A percentile compares a stretch with the other conserved stretches of the same genome.
Conservation (phyloP, 1,140 invertebrate genomes). For the Drosophila arawakana region DNA sequence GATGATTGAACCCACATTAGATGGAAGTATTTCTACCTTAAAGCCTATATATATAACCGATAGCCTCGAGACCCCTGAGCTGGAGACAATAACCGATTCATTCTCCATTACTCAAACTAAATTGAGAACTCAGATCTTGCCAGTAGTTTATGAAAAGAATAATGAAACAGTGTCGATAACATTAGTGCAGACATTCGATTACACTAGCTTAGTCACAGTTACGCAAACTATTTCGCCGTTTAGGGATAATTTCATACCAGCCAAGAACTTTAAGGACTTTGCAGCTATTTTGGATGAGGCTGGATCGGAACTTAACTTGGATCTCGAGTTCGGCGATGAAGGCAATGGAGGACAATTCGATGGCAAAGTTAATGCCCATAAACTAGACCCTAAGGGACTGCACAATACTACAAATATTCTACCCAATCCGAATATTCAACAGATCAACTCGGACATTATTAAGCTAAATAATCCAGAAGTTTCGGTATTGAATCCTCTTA, state of each 20-base stretch:
- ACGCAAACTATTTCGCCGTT: slow-evolving; percentile 94
- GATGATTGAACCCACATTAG: slow-evolving; percentile 89
- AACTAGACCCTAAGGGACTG: slow-evolving; percentile 42
- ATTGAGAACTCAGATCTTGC: slow-evolving; percentile 94
- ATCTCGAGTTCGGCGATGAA: slow-evolving; percentile 93
- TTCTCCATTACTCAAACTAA: slow-evolving; percentile 95
- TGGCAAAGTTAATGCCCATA: slow-evolving; percentile 82
- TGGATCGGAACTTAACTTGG: slow-evolving; percentile 93
- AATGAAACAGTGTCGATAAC: slow-evolving; percentile 91
- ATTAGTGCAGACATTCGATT: slow-evolving; percentile 94
- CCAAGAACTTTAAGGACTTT: slow-evolving; percentile 92
- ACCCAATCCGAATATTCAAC: slow-evolving; percentile 22
- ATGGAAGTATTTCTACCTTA: slow-evolving; percentile 92
- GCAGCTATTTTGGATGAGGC: slow-evolving; percentile 94
- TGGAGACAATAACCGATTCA: slow-evolving; percentile 95
- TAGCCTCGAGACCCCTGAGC: slow-evolving; percentile 90
- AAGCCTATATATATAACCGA: slow-evolving; percentile 91
- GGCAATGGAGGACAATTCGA: slow-evolving; percentile 88
- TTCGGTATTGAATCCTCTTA: slow-evolving; percentile 31
- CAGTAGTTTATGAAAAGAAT: slow-evolving; percentile 88
- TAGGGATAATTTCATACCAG: slow-evolving; percentile 88
- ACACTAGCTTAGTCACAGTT: slow-evolving; percentile 93
- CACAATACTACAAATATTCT: slow-evolving; percentile 39
- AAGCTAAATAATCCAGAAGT: slow-evolving; percentile 25
- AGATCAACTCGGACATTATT: slow-evolving; percentile 25